Conservation (phyloP, 2,113 vertebrate species). For the Colossoma macropomum region DNA sequence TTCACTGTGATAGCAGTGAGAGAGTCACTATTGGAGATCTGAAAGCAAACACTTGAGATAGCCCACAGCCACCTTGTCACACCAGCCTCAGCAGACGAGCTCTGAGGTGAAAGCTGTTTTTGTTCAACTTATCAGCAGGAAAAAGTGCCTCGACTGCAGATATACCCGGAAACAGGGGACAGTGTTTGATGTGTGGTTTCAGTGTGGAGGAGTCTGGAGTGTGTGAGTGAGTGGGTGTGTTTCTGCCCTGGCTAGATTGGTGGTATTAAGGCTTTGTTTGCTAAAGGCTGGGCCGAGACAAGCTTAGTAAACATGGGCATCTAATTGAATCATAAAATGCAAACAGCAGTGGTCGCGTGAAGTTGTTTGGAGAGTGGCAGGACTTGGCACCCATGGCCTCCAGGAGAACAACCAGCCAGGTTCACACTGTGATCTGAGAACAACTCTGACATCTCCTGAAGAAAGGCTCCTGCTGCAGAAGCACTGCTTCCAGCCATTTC, state of each 20-base stretch:
- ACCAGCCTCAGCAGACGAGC: background rate
- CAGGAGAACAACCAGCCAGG: slow-evolving; percentile 4
- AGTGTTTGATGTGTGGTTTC: background rate
- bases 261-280: background rate
- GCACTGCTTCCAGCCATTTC: background rate
- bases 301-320: background rate
- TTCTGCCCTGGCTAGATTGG: background rate
- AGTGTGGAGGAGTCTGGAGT: background rate
- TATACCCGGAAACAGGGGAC: background rate
- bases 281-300: background rate
- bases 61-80: background rate
- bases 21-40: background rate
- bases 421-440: background rate
- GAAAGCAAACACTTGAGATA: background rate
- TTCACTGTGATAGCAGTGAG: background rate
- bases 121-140: slow-evolving; percentile 4
- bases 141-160: background rate
- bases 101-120: background rate
- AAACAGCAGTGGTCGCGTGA: background rate
- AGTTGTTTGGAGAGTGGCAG: background rate
- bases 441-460: slow-evolving; percentile 22
- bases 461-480: background rate
- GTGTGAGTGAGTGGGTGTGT: background rate
- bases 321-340: slow-evolving; percentile 2
- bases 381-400: background rate